Evolutionary conservation across 2,888 invertebrate genomes (phyloP).

Genomic region (Dolichomitus sp.): DNA sequence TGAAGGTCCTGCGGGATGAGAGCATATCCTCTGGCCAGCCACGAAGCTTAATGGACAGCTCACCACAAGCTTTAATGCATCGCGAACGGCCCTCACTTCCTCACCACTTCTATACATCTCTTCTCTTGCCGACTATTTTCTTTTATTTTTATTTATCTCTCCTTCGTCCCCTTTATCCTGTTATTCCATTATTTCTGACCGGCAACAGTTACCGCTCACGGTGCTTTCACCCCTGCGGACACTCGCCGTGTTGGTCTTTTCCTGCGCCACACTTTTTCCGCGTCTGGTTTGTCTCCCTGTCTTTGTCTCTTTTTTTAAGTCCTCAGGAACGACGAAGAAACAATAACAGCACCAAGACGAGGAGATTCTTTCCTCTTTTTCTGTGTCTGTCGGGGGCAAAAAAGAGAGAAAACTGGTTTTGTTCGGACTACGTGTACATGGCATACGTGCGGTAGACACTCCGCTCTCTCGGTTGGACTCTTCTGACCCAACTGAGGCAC

Average conservation of each 20-base stretch:
- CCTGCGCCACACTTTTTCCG: constrained; percentile 18
- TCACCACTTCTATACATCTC: constrained; percentile 16
- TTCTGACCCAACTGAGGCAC: constrained; percentile 38
- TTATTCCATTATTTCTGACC: constrained; percentile 69
- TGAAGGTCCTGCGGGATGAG: constrained; percentile 64
- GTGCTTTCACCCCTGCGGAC: constrained; percentile 20
- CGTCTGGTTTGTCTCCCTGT: constrained; percentile 37
- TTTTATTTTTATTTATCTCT: constrained; percentile 35
- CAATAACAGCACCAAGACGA: constrained; percentile 66
- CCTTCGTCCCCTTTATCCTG: constrained; percentile 45
- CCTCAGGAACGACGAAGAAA: constrained; percentile 65
- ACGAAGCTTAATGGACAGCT: constrained; percentile 74
- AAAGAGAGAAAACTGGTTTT: constrained; percentile 71
- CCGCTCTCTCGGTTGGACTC: constrained; percentile 1
- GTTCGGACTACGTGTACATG: constrained; percentile 37
- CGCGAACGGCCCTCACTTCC: constrained; percentile 56
- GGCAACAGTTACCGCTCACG: constrained; percentile 23
- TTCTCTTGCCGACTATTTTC: background rate
- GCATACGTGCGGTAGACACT: constrained; percentile 27
- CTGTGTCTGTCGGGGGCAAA: constrained; percentile 28
- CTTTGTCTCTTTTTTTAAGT: constrained; percentile 34
- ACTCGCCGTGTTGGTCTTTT: constrained; percentile 22
- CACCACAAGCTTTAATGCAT: constrained; percentile 74
- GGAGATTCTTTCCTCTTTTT: constrained; percentile 23
- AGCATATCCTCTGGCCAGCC: constrained; percentile 59